A percentile compares a stretch with the other conserved stretches of the same genome.
phyloP scores from a whole-genome alignment of 2,888 invertebrate species.

The Terebella lapidaria region DNA sequence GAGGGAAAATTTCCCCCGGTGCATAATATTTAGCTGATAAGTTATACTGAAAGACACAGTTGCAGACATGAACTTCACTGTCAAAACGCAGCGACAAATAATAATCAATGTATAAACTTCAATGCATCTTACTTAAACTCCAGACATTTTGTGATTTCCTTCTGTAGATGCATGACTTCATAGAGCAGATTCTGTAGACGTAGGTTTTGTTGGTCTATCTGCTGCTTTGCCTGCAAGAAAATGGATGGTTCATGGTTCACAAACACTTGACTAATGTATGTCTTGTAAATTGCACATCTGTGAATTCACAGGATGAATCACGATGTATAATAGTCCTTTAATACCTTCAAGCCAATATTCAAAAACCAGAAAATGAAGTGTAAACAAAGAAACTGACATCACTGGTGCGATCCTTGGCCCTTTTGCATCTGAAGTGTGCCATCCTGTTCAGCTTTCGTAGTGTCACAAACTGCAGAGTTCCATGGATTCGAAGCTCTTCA shows the following conservation, averaged over 20 bases:
- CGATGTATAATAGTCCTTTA: neutral
- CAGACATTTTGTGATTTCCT: conserved; percentile 89
- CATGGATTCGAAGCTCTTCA: conserved; percentile 66
- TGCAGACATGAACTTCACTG: no score
- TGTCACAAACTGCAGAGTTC: conserved; percentile 72
- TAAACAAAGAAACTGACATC: conserved; percentile 1
- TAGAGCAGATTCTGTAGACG: conserved; percentile 89
- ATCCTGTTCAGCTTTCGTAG: conserved; percentile 84
- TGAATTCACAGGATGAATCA: neutral
- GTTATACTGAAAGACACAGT: no score
- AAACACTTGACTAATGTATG: no score
- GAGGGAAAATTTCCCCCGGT: no score
- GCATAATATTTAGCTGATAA: no score
- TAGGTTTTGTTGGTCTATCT: conserved; percentile 83
- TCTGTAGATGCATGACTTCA: conserved; percentile 86
- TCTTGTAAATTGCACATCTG: neutral
- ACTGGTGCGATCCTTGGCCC: conserved; percentile 71
- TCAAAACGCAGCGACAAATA: no score
- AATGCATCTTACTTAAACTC: conserved; percentile 71
- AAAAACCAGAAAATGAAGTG: conserved; percentile 2
- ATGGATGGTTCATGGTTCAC: no score
- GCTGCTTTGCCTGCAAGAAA: conserved; percentile 67
- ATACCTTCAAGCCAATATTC: neutral
- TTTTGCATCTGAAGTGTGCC: conserved; percentile 80
- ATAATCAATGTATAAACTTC: no score